A percentile compares a stretch with the other conserved stretches of the same genome.
phyloP scores from a whole-genome alignment of 2,888 invertebrate genomes.

The Lapara coniferarum region DNA sequence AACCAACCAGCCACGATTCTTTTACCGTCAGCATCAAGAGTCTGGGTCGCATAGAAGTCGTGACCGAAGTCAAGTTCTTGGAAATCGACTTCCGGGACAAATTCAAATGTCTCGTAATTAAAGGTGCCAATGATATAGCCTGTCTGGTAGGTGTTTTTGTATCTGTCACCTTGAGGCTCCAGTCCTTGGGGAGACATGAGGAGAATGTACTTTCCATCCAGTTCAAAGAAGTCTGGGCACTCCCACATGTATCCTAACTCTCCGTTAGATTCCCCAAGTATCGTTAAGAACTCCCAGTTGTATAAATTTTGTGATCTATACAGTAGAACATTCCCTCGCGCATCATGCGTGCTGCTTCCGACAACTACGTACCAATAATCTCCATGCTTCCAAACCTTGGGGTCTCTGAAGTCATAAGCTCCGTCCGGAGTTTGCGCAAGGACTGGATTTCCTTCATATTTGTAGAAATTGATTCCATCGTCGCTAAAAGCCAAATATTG shows the following conservation, averaged over 20 bases:
- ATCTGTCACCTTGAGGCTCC: constrained; percentile 66
- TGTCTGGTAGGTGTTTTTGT: constrained; percentile 67
- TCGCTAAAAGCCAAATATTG: constrained; percentile 72
- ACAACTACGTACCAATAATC: constrained; percentile 72
- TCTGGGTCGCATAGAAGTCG: constrained; percentile 78
- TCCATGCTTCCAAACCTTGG: constrained; percentile 73
- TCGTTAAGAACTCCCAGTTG: constrained; percentile 67
- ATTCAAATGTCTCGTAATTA: constrained; percentile 68
- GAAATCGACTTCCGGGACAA: constrained; percentile 62
- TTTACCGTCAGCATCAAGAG: constrained; percentile 62
- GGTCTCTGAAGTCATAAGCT: constrained; percentile 77
- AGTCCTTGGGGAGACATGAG: constrained; percentile 77
- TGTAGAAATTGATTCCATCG: constrained; percentile 70
- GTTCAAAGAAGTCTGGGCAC: constrained; percentile 79
- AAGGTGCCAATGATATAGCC: constrained; percentile 77
- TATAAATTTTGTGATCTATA: constrained; percentile 70
- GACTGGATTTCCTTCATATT: constrained; percentile 73
- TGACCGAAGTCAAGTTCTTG: constrained; percentile 77
- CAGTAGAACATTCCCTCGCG: constrained; percentile 65
- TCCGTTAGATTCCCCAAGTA: constrained; percentile 67
- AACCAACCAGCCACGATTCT: constrained; percentile 74
- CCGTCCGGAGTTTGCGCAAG: constrained; percentile 61
- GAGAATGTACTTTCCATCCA: constrained; percentile 70
- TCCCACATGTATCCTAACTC: constrained; percentile 79
- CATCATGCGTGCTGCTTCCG: constrained; percentile 66